Evolutionary conservation across 2,797 vertebrate genomes (phyloP).

Genomic region (Chiroxiphia lanceolata): DNA sequence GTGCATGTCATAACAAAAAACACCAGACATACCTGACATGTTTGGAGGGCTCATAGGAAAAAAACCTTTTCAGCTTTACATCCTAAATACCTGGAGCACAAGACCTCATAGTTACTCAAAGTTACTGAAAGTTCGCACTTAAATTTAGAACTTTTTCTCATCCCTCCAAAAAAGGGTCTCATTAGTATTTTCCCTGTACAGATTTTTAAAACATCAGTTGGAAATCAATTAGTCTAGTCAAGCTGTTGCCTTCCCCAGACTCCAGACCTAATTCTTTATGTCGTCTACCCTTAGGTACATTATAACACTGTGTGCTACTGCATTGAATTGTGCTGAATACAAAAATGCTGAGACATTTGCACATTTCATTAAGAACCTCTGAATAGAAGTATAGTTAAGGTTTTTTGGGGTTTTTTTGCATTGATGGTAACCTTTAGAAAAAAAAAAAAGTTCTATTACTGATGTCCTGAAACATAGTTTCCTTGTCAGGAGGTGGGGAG

Average conservation of each 20-base stretch:
- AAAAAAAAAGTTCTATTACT: not conserved
- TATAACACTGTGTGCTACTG: slow-evolving; percentile 4
- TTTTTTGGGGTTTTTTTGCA: not conserved
- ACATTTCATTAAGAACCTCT: not conserved
- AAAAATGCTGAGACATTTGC: slow-evolving; percentile 10
- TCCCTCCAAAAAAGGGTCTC: not conserved
- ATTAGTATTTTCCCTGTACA: slow-evolving; percentile 29
- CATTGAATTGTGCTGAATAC: not conserved
- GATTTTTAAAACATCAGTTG: slow-evolving; percentile 35
- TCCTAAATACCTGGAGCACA: not conserved
- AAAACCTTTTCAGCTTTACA: not conserved
- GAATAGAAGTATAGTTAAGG: not conserved
- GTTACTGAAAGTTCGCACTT: not conserved
- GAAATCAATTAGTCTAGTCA: slow-evolving; percentile 66
- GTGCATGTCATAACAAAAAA: not conserved
- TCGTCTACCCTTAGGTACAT: slow-evolving; percentile 5
- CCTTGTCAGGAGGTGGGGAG: not conserved
- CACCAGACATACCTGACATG: not conserved
- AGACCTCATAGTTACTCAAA: not conserved
- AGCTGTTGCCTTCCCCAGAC: slow-evolving; percentile 51
- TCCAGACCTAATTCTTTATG: slow-evolving; percentile 59
- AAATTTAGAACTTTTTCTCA: slow-evolving; percentile 19
- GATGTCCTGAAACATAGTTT: not conserved
- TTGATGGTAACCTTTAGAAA: not conserved
- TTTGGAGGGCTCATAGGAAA: not conserved